Percentiles rank a stretch among this genome's conserved stretches.
Evolutionary conservation across 2,888 invertebrate genomes (phyloP).

Genomic region (Sminthurides aquaticus): DNA sequence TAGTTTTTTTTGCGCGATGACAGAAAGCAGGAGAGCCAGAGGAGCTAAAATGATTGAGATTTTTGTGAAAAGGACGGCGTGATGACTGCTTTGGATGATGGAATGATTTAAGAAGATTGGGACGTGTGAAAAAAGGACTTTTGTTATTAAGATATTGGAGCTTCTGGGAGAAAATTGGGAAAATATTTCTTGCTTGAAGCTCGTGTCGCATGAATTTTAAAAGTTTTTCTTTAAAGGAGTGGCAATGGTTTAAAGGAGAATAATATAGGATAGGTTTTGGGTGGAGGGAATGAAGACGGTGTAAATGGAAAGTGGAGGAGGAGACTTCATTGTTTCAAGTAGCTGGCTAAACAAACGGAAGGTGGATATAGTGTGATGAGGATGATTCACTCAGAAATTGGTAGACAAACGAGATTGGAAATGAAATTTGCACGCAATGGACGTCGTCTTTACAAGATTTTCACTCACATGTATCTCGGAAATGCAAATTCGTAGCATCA

Average conservation of each 20-base stretch:
- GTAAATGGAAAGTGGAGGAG: not conserved
- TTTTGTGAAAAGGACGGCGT: too few relatives aligned
- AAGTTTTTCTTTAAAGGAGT: too few relatives aligned
- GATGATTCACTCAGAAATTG: not conserved
- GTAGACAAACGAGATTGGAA: constrained; percentile 6
- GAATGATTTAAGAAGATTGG: too few relatives aligned
- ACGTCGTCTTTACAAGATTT: not conserved
- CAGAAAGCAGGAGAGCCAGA: too few relatives aligned
- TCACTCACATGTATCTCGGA: not conserved
- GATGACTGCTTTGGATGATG: too few relatives aligned
- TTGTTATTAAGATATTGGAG: too few relatives aligned
- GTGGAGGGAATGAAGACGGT: not conserved
- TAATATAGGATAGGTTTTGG: too few relatives aligned
- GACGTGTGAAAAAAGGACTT: too few relatives aligned
- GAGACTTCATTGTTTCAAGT: not conserved
- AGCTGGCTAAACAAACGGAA: not conserved
- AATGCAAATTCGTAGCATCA: not conserved
- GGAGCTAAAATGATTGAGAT: too few relatives aligned
- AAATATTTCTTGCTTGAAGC: not conserved
- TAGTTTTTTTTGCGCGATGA: too few relatives aligned
- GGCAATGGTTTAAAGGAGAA: too few relatives aligned
- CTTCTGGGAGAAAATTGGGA: not conserved
- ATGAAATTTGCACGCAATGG: constrained; percentile 1
- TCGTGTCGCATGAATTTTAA: too few relatives aligned
- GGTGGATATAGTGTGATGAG: not conserved